Evolutionary conservation across 2,888 invertebrate species (phyloP), one percentile per base, ranked within the genome.

Genomic region (Drosophila hawaiiensis): DNA sequence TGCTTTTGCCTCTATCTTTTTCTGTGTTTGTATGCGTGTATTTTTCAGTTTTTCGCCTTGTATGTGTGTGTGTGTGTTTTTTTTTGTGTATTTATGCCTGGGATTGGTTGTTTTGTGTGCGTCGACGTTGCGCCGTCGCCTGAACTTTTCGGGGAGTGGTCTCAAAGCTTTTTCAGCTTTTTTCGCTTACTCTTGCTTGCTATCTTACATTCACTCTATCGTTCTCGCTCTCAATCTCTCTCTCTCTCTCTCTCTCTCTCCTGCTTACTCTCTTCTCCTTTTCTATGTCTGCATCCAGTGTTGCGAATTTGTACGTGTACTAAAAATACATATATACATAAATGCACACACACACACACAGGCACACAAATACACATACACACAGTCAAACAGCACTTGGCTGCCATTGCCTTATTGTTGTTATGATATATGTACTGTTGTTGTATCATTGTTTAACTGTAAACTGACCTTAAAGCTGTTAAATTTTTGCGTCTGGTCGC

Each of bases 91-190:
- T 88, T 90, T 81, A 73, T 90, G 89, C 90, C 83, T 88, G 88
- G 86, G 90, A 82, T 83, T 83, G 76, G 84, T 89, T 84, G 88
- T 79, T 86, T 88, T 90, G 89, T 82, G 78, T 89, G 75, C 89
- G 83, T 86, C 76, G 73, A 78, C 78, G 80, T 82, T 75, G 73
- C 76, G 73, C 83, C 78, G 76, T 65, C 78, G 78, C 78, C 84
- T 84, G 80, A 83, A 87, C 80, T 89, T 91, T 91, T 91, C 75
- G 91, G 91, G 91, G 91, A 91, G 91, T 91, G 91, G 91, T 91
- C 91, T 86, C 87, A 89, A 87, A 89, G 89, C 89, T 87, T 84
- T 83, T 86, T 89, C 87, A 78, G 68, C 76, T 75, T 64, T 86
- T 85, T 86, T 73, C 75, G 69, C 82, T 74, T 77, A 70, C 80